Evolutionary conservation across 2,113 vertebrate species (phyloP), one percentile per base, ranked within the genome.

Genomic region (Sula dactylatra): DNA sequence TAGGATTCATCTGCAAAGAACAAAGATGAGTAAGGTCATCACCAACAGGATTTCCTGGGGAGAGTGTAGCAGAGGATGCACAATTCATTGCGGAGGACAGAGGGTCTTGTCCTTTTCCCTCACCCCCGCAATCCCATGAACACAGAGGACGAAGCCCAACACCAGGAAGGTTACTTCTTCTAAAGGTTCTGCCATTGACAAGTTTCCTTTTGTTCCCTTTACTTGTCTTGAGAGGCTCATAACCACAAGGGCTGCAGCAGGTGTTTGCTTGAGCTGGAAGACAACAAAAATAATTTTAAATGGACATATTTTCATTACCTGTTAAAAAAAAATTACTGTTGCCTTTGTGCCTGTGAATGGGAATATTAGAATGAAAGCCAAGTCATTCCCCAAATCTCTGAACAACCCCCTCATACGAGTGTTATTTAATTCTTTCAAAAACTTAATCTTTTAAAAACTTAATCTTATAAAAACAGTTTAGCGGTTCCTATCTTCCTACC

Each of bases 371-470:
- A 89, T 26, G 21, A 55, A 91, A 79, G 19, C 25, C 38, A 76
- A 73, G 34, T 29, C 6, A 42, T 81, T 78, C 27, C 8, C 26
- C 69, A 82, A 2, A 4, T 71, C 62, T 78, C 65, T 82, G 59
- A 83, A 77, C 8, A 44, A 6, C 4, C 3, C 2, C 9, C 10
- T 70, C n/a, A 29, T 54, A 26, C 0, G 1, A 47, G 16, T 54
- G 14, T 15, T 82, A 58, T 31, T 78, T 59, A 62, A 58, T 71
- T 73, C 2, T 50, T 19, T 70, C 40, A 34, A 69, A 82, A 79
- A 69, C 2, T 1, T 45, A 18, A 34, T 44, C 13, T 95, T 91
- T 78, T 45, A 20, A 65, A 86, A 67, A 65, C 2, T 1, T 42
- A 21, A 34, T 44, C 18, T 95, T 91, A 82, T 50, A 24, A 65